Base-by-base conservation (phyloP, 2,888 invertebrate species). In the Caenorhabditis sulstoni region DNA sequence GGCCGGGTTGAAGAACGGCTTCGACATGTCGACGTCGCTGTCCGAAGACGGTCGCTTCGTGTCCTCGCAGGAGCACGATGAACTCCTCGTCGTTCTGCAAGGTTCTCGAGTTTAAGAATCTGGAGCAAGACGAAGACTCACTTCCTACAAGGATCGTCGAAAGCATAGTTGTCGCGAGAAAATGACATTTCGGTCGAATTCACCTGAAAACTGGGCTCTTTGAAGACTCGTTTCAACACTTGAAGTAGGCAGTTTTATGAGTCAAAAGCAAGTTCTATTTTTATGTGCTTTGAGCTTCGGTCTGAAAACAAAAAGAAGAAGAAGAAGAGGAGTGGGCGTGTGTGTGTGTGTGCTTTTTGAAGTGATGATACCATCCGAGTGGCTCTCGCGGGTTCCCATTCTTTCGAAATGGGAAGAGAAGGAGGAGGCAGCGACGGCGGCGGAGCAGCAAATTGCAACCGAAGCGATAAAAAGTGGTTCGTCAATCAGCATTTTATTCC, bases 401-500 rank as follows among this genome's bases (percentile, higher is more conserved):
- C 57, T 47, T 49, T 49, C 57, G 14, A 66, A 67, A 45, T n/a
- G 49, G 39, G 23, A 20, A 41, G 50, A 59, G 16, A 35, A 44
- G 16, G 47, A 39, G 55, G n/a, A 55, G 47, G 47, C 9, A 37
- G n/a, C n/a, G n/a, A n/a, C n/a, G n/a, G n/a, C 20, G 14, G 11
- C 18, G 49, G 22, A 49, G 49, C 22, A 20, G 9, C 45, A 11
- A 14, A 50, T 62, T 62, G 70, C 70, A 71, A 61, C 57, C 35
- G 52, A 57, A 71, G 44, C 57, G 62, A 64, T 64, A 64, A 64
- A 61, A 57, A 62, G 18, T 71, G 61, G 71, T 71, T 71, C 64
- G 71, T 71, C 64, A 62, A 64, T 71, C 57, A 71, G 62, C 62
- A 22, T 71, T 71, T 71, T 71, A 71, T 71, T 71, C 64, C 16